phyloP scores from a whole-genome alignment of 1,140 invertebrate genomes.

The Archivesica marissinica region DNA sequence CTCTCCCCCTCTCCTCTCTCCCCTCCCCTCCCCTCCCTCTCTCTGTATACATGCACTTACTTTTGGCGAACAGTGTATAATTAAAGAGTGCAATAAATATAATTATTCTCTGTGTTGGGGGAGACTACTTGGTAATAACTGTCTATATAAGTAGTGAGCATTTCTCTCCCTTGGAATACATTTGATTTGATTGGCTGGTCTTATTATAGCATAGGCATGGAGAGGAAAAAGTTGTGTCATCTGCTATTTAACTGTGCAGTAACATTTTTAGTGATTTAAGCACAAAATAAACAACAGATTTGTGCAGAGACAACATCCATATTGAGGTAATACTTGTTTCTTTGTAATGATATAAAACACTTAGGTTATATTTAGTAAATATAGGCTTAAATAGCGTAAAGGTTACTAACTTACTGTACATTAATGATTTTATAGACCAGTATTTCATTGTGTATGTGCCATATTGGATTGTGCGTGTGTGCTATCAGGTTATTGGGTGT shows the following conservation, averaged over 20 bases:
- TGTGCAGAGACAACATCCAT: background rate
- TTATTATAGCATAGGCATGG: background rate
- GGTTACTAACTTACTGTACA: background rate
- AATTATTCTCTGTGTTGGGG: too few species aligned
- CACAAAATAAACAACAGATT: background rate
- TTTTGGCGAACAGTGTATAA: too few species aligned
- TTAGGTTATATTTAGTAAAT: background rate
- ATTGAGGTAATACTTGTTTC: background rate
- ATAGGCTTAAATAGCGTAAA: background rate
- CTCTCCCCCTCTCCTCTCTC: too few species aligned
- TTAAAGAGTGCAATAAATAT: too few species aligned
- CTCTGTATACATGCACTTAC: too few species aligned
- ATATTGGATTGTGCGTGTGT: background rate
- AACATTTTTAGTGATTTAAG: background rate
- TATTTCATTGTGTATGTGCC: constrained; percentile 1
- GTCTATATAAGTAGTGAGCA: too few species aligned
- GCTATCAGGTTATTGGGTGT: background rate
- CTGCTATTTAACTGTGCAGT: background rate
- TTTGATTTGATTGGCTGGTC: constrained; percentile 9
- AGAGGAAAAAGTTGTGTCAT: background rate
- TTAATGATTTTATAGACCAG: constrained; percentile 18
- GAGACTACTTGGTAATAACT: too few species aligned
- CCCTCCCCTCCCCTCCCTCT: too few species aligned
- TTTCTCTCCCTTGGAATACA: background rate
- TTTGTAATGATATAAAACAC: background rate